phyloP scores from a whole-genome alignment of 2,888 invertebrate genomes.

The Sinelater perroti region DNA sequence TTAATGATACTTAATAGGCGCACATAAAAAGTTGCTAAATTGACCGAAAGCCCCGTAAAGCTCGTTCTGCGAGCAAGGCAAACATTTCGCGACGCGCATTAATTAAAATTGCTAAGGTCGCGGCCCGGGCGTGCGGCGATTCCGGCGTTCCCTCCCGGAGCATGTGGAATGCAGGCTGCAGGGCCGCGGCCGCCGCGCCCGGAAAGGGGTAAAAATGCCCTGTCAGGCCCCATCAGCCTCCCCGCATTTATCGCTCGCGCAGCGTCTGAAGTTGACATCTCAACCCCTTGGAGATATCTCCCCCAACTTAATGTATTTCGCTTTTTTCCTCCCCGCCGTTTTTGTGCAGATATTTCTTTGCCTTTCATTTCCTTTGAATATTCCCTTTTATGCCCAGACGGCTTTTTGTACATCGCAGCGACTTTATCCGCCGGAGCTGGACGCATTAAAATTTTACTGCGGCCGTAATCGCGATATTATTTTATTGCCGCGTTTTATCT shows the following conservation, averaged over 20 bases:
- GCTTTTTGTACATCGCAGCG: conserved; percentile 18
- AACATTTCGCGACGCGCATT: conserved; percentile 13
- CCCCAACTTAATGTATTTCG: conserved; percentile 43
- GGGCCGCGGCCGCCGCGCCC: too few relatives aligned
- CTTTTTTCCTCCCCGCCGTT: conserved; percentile 32
- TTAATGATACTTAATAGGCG: too few relatives aligned
- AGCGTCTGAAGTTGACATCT: conserved; percentile 43
- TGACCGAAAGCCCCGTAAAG: too few relatives aligned
- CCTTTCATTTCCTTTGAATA: conserved; percentile 33
- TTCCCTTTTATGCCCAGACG: conserved; percentile 16
- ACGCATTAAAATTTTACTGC: conserved; percentile 14
- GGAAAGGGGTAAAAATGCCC: conserved; percentile 50
- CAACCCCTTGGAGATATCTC: conserved; percentile 43
- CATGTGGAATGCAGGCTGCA: conserved; percentile 22
- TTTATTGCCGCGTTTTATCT: conserved; percentile 3
- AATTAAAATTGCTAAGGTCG: conserved; percentile 21
- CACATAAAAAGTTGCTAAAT: too few relatives aligned
- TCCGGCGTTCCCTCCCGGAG: conserved; percentile 2
- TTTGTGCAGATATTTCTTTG: conserved; percentile 32
- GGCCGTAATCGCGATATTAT: conserved; percentile 1
- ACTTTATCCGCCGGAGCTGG: conserved; percentile 7
- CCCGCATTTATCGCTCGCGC: conserved; percentile 39
- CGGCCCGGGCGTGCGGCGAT: conserved; percentile 3
- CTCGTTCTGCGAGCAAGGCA: conserved; percentile 1
- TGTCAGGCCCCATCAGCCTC: conserved; percentile 47